Base-by-base conservation (phyloP, 2,888 invertebrate genomes). In the Kuschelorhynchus macadamiae region DNA sequence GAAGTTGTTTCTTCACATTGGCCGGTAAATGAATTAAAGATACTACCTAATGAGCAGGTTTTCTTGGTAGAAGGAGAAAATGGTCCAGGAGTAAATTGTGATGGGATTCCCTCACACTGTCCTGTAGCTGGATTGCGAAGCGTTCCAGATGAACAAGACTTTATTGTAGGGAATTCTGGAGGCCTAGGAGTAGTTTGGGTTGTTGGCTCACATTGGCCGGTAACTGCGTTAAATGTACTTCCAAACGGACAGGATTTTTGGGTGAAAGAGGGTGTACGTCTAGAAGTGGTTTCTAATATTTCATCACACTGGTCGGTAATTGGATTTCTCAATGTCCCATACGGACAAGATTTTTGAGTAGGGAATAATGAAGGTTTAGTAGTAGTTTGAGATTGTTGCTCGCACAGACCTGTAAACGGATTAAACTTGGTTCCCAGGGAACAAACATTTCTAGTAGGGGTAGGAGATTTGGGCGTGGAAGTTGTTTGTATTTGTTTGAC, bases 161-260 rank as follows among this genome's bases (percentile, higher is more conserved):
- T 18, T n/a, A n/a, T n/a, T 5, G 41, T 14, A 14, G 16, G 20
- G 4, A 21, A 32, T 1, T 8, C 14, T 17, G 18, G 18, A 18
- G n/a, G 11, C 4, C n/a, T 33, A 12, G 46, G n/a, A 17, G 36
- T 0, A 11, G 18, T 39, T 16, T 25, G 8, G 14, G 16, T 41
- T n/a, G n/a, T n/a, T 11, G 56, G 42, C 25, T 70, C 66, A 32
- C 70, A 70, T 17, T 62, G 46, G 1, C 57, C 59, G 18, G 52
- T 66, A 11, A 33, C 11, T 5, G 21, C 14, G 21, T 70, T 70
- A 11, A 55, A 18, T 17, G 21, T 55, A 21, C 55, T 11, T 14
- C 70, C 70, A 44, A 61, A 55, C 5, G 50, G 44, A 33, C 67
- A 70, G 9, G 41, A 12, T 33, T 46, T 61, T 20, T 17, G 32